These are phyloP conservation scores for Sebastes alutus DNA, from an alignment of 2,797 vertebrate species.

Conservation along the genomic window DNA sequence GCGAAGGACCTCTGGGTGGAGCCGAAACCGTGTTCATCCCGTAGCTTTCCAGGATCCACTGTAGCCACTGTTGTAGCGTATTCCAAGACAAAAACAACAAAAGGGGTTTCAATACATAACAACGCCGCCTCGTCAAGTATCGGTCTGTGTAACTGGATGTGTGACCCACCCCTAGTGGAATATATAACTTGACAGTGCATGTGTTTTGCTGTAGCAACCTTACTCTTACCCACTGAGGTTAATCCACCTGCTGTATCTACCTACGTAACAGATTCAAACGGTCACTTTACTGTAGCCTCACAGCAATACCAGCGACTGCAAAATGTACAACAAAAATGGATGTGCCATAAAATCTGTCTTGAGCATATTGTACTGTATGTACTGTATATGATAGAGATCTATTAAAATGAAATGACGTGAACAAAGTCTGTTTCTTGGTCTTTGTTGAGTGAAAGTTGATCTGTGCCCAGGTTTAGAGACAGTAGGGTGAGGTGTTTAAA, in stretches of 20 bases:
- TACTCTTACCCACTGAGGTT: constrained; percentile 58
- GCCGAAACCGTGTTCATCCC: constrained; percentile 47
- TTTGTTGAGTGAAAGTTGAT: neutral
- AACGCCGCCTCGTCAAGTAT: constrained; percentile 52
- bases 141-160: constrained; percentile 72
- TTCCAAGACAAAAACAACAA: constrained; percentile 62
- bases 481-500: neutral
- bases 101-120: constrained; percentile 48
- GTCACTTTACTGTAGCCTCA: constrained; percentile 79
- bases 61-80: constrained; percentile 79
- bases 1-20: constrained; percentile 1
- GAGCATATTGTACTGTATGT: constrained; percentile 83
- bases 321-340: constrained; percentile 79
- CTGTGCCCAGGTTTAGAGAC: neutral
- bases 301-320: constrained; percentile 81
- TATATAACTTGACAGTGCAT: constrained; percentile 81
- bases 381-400: constrained; percentile 82
- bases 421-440: neutral
- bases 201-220: constrained; percentile 78
- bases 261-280: constrained; percentile 56
- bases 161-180: constrained; percentile 69
- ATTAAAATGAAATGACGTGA: constrained; percentile 75
- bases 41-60: constrained; percentile 63
- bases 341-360: constrained; percentile 81
- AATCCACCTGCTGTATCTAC: constrained; percentile 64